These are phyloP conservation scores for Pollachius pollachius DNA, from an alignment of 2,113 vertebrate species.

Conservation along the genomic window DNA sequence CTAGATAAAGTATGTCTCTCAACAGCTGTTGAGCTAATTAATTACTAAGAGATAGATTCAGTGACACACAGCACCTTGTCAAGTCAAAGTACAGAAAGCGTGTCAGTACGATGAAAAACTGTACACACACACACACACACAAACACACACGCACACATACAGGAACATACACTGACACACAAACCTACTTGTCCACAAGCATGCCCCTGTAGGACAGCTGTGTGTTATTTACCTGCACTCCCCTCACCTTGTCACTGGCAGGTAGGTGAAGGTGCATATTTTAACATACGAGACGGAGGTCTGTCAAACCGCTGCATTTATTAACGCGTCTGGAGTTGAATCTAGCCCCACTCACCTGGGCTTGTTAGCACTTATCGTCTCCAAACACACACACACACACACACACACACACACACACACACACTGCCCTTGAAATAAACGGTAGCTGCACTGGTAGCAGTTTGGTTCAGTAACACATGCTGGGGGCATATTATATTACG, in stretches of 20 bases:
- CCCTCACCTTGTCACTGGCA: conserved; percentile 83
- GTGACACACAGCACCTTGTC: conserved; percentile 63
- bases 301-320: conserved; percentile 87
- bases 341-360: conserved; percentile 69
- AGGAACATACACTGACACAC: conserved; percentile 13
- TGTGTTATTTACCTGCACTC: conserved; percentile 66
- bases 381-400: conserved; percentile 17
- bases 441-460: conserved; percentile 43
- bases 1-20: conserved; percentile 18
- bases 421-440: conserved; percentile 50
- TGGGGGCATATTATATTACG: conserved; percentile 20
- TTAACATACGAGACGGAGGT: conserved; percentile 80
- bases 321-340: conserved; percentile 83
- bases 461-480: conserved; percentile 49
- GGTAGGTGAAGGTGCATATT: conserved; percentile 88
- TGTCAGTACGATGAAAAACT: conserved; percentile 30
- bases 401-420: conserved; percentile 16
- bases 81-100: conserved; percentile 54
- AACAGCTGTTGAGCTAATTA: conserved; percentile 54
- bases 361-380: conserved; percentile 69
- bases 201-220: conserved; percentile 38
- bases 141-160: conserved; percentile 13
- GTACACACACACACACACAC: conserved; percentile 9
- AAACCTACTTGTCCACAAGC: conserved; percentile 7
- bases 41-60: conserved; percentile 40